Evolutionary conservation across 2,113 vertebrate genomes (phyloP), one percentile per base, ranked within the genome.

Genomic region (Suncus etruscus): DNA sequence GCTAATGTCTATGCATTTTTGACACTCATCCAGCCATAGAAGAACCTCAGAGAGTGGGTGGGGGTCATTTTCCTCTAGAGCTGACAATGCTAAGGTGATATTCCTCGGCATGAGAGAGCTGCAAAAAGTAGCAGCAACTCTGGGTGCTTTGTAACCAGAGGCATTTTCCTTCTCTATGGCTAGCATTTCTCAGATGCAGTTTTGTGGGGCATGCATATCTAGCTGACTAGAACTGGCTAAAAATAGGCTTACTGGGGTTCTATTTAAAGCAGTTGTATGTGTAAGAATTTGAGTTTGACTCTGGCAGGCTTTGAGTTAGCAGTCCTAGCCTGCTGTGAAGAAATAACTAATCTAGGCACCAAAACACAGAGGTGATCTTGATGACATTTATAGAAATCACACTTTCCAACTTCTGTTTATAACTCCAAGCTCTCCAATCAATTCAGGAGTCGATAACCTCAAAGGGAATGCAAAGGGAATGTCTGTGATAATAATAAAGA

Each of bases 381-480:
- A 54, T 76, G 18, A 65, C 31, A 31, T 63, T 63, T 48, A 61
- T 54, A 29, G 63, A 47, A 80, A 39, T 70, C 61, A 74, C 9
- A 77, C 27, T 58, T 39, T 75, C 58, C 68, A 8, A 72, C 15
- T 54, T 51, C 65, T 31, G 20, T 29, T 76, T 84, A 69, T 20
- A 77, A 70, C 4, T 25, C 54, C 6, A 50, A 48, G 39, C 7
- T 50, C 69, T 92, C 27, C 3, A 27, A 68, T 61, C 73, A 75
- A n/a, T 51, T 72, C 32, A 83, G 83, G 15, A 15, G 10, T 24
- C 72, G 51, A 45, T 25, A 81, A 39, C n/a, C 68, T 48, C 66
- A 79, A 89, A 93, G 16, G 14, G 22, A 81, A 78, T 15, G 6
- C 61, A 63, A 82, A 68, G 4, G 58, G 73, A 51, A 89, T 51